Evolutionary conservation across 2,113 vertebrate species (phyloP), one percentile per base, ranked within the genome.

Genomic region (Thinocorus orbignyianus): DNA sequence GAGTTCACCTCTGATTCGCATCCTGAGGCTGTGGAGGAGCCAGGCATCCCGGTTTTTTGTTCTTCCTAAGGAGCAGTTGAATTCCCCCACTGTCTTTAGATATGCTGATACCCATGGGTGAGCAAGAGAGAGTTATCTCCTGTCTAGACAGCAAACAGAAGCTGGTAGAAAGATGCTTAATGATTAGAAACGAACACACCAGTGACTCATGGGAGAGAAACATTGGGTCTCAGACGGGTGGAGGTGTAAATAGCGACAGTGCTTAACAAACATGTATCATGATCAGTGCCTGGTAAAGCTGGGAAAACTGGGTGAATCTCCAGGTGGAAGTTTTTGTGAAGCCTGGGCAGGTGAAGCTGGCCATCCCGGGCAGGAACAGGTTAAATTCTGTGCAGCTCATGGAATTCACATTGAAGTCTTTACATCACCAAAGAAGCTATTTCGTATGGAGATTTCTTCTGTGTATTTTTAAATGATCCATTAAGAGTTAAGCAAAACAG

Each of bases 401-500:
- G 73, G 51, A 92, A 85, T 42, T 84, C 65, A 46, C 46, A 58
- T 18, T 13, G 61, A 87, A 88, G 62, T 11, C 52, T 64, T 9
- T 52, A 18, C 6, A 2, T 31, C 16, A 49, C 17, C 83, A 68
- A 83, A 92, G 44, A 39, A 65, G 14, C 41, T 78, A 37, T 70
- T 65, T 81, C 37, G 92, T 77, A 79, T 49, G 31, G 60, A 26
- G 14, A 58, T 49, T 86, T 58, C 48, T 62, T 74, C 81, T 22
- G 33, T 74, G 69, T 86, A n/a, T 58, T 94, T 83, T 68, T 17
- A 88, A 81, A 73, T 23, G 31, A 91, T 81, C 64, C 37, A 58
- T 74, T 84, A 91, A 89, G 89, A 92, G 84, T 94, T 95, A 97
- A 86, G 83, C n/a, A 92, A 89, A 94, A 81, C 25, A 66, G 31